These are phyloP conservation scores for Geococcyx californianus DNA, from an alignment of 2,113 vertebrate genomes.

Conservation along the genomic window DNA sequence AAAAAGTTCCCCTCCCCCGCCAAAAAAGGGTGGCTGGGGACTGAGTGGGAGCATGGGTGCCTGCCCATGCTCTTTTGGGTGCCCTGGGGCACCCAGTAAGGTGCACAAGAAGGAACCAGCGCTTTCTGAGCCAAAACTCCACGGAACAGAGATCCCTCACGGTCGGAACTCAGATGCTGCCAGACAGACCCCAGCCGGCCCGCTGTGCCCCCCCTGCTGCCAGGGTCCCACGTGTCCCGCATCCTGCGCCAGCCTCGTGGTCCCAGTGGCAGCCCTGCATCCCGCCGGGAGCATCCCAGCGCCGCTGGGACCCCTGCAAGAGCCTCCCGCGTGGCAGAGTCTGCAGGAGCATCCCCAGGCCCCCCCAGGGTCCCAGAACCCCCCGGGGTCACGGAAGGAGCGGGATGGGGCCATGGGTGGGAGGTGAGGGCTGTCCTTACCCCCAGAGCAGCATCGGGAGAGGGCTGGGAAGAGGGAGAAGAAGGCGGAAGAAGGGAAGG, in stretches of 20 bases:
- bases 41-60: fast-evolving
- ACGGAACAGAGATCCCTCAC: background rate
- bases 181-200: background rate
- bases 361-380: background rate
- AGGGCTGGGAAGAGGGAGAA: background rate
- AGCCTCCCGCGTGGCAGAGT: background rate
- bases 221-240: background rate
- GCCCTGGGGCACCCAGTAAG: background rate
- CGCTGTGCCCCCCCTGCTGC: background rate
- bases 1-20: too few relatives aligned
- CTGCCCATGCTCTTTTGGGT: fast-evolving
- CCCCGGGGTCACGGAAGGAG: background rate
- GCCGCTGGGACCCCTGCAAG: background rate
- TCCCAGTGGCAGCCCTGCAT: background rate
- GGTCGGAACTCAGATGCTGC: background rate
- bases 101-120: fast-evolving
- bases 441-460: constrained; percentile 18
- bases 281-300: background rate
- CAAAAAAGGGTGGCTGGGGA: fast-evolving
- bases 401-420: background rate
- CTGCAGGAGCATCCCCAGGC: background rate
- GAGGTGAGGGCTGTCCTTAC: background rate
- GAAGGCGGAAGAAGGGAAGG: constrained; percentile 52
- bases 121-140: background rate
- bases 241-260: background rate